Evolutionary conservation across 2,888 invertebrate genomes (phyloP).

Genomic region (Gnatocerus cornutus): DNA sequence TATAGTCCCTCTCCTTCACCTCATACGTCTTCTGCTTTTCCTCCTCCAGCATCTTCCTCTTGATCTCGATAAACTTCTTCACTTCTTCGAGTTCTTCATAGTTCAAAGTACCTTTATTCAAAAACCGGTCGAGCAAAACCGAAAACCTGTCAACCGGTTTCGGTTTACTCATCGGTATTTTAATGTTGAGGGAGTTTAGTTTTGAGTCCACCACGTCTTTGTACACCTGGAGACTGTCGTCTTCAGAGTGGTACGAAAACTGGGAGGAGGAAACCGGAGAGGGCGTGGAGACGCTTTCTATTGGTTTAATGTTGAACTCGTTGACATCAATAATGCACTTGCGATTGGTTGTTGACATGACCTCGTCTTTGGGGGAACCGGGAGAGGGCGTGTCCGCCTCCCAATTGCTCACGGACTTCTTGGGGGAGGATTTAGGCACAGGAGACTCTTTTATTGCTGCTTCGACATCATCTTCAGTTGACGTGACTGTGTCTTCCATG

Average conservation of each 20-base stretch:
- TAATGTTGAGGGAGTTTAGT: slow-evolving; percentile 62
- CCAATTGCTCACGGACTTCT: slow-evolving; percentile 34
- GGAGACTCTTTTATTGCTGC: slow-evolving; percentile 10
- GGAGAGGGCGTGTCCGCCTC: slow-evolving; percentile 36
- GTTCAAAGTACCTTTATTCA: slow-evolving; percentile 60
- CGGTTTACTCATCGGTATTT: slow-evolving; percentile 59
- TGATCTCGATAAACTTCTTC: slow-evolving; percentile 61
- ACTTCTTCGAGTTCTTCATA: slow-evolving; percentile 61
- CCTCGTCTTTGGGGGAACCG: slow-evolving; percentile 17
- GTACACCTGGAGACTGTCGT: slow-evolving; percentile 60
- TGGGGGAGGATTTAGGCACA: slow-evolving; percentile 9
- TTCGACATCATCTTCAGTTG: slow-evolving; percentile 38
- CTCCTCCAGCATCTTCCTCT: slow-evolving; percentile 52
- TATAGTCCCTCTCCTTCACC: slow-evolving; percentile 45
- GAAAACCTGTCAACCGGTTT: slow-evolving; percentile 41
- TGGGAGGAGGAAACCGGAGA: slow-evolving; percentile 42
- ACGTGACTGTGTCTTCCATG: slow-evolving; percentile 36
- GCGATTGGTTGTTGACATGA: slow-evolving; percentile 54
- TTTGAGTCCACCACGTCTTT: slow-evolving; percentile 64
- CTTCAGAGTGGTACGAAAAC: slow-evolving; percentile 47
- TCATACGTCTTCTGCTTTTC: slow-evolving; percentile 50
- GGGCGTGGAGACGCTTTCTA: slow-evolving; percentile 36
- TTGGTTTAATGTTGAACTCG: slow-evolving; percentile 54
- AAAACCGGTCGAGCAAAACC: slow-evolving; percentile 53
- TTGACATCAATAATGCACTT: slow-evolving; percentile 58